These are phyloP conservation scores for Pachycephala philippinensis DNA, from an alignment of 2,113 vertebrate species.

Conservation along the genomic window DNA sequence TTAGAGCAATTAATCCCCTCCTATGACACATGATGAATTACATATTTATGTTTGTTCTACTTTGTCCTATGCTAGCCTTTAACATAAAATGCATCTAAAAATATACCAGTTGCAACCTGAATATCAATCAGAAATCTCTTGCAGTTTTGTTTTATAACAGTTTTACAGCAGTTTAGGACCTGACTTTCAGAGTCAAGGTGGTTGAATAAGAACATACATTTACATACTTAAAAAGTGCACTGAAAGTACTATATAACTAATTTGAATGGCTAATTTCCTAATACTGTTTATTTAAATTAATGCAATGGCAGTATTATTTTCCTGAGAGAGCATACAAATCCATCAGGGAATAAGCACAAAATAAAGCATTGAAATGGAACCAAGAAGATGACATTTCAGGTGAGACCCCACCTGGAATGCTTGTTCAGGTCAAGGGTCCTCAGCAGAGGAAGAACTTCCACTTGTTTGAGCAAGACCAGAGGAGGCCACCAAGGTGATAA, in stretches of 20 bases:
- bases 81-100: not conserved
- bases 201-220: not conserved
- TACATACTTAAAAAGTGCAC: not conserved
- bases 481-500: not conserved
- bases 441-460: not conserved
- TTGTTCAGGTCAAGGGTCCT: not conserved
- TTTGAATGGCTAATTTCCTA: not conserved
- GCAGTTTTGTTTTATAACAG: accelerated
- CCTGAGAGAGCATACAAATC: not conserved
- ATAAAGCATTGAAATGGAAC: not conserved
- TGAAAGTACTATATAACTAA: not conserved
- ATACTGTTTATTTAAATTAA: not conserved
- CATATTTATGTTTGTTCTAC: not conserved
- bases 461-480: not conserved
- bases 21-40: not conserved
- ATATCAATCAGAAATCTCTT: not conserved
- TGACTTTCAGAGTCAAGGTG: not conserved
- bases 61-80: not conserved
- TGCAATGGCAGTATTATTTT: not conserved
- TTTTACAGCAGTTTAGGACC: not conserved
- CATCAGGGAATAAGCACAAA: not conserved
- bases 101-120: not conserved
- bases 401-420: not conserved
- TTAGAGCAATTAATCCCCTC: not conserved
- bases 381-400: not conserved